A percentile compares a stretch with the other conserved stretches of the same genome.
phyloP scores from a whole-genome alignment of 2,888 invertebrate genomes.

The Nemurella pictetii region DNA sequence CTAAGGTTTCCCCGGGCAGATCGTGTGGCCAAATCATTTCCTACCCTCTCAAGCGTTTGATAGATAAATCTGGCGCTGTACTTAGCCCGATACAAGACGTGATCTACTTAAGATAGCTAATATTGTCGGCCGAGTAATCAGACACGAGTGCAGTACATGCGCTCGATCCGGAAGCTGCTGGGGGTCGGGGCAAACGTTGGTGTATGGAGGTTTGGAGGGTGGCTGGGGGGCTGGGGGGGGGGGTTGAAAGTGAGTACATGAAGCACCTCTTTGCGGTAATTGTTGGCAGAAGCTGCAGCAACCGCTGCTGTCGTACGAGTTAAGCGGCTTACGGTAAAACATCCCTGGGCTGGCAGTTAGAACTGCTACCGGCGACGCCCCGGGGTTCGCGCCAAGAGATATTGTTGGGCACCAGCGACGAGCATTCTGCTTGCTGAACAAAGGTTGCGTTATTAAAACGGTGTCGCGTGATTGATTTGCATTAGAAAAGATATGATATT shows the following conservation, averaged over 20 bases:
- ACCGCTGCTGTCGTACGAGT: not conserved
- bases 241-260: not conserved
- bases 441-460: not conserved
- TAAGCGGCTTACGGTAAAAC: not conserved
- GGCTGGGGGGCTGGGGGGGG: not conserved
- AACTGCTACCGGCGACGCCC: not conserved
- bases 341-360: not conserved
- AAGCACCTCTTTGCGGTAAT: not conserved
- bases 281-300: not conserved
- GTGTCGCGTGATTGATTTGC: not conserved
- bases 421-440: not conserved
- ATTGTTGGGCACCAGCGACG: not conserved
- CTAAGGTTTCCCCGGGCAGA: not conserved
- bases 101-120: not conserved
- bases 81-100: not conserved
- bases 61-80: not conserved
- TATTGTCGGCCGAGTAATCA: not conserved
- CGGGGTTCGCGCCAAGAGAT: not conserved
- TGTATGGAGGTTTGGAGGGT: not conserved
- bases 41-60: no score
- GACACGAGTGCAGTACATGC: not conserved
- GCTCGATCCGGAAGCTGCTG: not conserved
- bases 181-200: not conserved
- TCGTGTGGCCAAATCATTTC: not conserved
- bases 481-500: not conserved